Percentiles rank a stretch among this genome's conserved stretches.
phyloP scores from a whole-genome alignment of 2,797 vertebrate species.

The Eleutherodactylus coqui region DNA sequence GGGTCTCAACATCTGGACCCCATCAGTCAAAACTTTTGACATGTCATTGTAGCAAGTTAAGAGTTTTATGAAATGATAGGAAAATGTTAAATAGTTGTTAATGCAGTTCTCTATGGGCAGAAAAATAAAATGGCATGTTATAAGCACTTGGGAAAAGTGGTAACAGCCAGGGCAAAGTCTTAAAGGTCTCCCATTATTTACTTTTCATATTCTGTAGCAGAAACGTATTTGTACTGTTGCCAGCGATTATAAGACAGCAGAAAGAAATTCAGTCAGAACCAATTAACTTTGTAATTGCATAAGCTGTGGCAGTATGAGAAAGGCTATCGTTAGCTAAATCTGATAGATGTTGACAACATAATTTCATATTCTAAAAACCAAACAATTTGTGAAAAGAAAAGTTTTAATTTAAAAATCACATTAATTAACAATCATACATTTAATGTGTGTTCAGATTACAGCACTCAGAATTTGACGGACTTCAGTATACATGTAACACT shows the following conservation, averaged over 20 bases:
- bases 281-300: constrained; percentile 20
- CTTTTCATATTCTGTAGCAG: neutral
- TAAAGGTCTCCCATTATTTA: neutral
- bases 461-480: neutral
- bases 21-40: too few species aligned
- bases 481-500: neutral
- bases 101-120: neutral
- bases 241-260: neutral
- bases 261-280: constrained; percentile 18
- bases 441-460: neutral
- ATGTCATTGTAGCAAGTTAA: too few species aligned
- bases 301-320: neutral
- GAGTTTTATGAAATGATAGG: too few species aligned
- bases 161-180: neutral
- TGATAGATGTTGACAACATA: constrained; percentile 29
- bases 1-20: too few species aligned
- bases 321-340: neutral
- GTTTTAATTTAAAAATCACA: neutral
- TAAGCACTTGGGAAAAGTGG: neutral
- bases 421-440: constrained; percentile 6
- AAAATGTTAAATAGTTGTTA: too few species aligned
- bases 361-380: constrained; percentile 8
- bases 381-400: constrained; percentile 24
- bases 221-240: neutral
- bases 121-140: constrained; percentile 2